A percentile compares a stretch with the other conserved stretches of the same genome.
These are phyloP conservation scores for Tragulus kanchil DNA, from an alignment of 2,113 vertebrate genomes.

Conservation along the genomic window DNA sequence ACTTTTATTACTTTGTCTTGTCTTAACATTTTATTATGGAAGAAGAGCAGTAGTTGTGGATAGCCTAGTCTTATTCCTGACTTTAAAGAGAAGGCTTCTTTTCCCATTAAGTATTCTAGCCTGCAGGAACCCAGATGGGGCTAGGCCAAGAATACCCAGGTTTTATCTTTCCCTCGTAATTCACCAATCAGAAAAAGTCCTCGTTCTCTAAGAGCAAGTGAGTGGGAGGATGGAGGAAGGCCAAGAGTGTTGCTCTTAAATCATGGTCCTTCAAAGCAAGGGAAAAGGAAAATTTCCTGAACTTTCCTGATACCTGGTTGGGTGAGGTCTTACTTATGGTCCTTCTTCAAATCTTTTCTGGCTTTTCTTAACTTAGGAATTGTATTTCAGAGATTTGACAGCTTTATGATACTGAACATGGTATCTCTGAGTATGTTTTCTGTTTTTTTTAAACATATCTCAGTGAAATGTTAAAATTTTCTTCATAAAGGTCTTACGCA, in stretches of 20 bases:
- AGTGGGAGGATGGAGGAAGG: neutral
- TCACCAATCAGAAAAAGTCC: conserved; percentile 1
- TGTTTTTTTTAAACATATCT: neutral
- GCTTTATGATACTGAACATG: conserved; percentile 11
- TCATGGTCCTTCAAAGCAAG: neutral
- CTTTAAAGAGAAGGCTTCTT: conserved; percentile 13
- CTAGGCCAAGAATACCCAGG: neutral
- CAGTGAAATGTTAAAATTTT: neutral
- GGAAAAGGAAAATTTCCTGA: neutral
- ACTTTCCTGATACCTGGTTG: neutral
- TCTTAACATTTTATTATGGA: conserved; percentile 30
- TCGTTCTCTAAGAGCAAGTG: neutral
- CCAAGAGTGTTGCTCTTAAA: neutral
- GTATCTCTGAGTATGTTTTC: neutral
- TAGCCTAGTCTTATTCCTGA: neutral
- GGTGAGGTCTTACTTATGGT: accelerated
- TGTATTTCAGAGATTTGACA: neutral
- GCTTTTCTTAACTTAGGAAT: conserved; percentile 8
- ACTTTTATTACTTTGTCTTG: conserved; percentile 39
- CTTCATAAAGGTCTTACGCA: neutral
- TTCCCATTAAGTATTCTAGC: neutral
- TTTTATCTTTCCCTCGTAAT: neutral
- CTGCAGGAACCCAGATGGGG: neutral
- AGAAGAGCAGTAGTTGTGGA: neutral
- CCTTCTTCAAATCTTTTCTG: neutral